phyloP scores from a whole-genome alignment of 2,797 vertebrate genomes.

The Carapus acus region DNA sequence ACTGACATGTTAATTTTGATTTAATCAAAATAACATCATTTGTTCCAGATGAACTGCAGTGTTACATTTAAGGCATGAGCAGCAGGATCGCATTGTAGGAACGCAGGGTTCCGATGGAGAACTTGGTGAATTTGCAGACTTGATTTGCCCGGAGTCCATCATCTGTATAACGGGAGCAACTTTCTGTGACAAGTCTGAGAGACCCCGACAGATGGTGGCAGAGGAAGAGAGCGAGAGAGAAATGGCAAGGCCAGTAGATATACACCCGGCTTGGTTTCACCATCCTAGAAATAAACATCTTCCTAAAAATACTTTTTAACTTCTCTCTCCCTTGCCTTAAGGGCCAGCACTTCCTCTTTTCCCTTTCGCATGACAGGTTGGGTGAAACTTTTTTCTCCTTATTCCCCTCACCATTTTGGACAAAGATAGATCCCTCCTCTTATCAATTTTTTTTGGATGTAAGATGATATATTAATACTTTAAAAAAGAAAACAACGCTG shows the following conservation, averaged over 20 bases:
- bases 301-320: slow-evolving; percentile 72
- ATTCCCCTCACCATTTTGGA: not conserved
- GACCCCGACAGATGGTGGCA: slow-evolving; percentile 14
- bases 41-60: slow-evolving; percentile 1
- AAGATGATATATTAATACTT: slow-evolving; percentile 25
- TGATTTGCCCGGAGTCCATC: slow-evolving; percentile 28
- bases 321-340: slow-evolving; percentile 10
- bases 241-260: slow-evolving; percentile 61
- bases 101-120: slow-evolving; percentile 5
- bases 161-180: slow-evolving; percentile 16
- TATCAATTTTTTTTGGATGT: slow-evolving; percentile 4
- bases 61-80: not conserved
- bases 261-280: slow-evolving; percentile 72
- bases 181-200: slow-evolving; percentile 61
- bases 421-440: not conserved
- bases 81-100: not conserved
- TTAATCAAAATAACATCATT: slow-evolving; percentile 1
- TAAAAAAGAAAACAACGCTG: slow-evolving; percentile 8
- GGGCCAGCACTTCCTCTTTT: slow-evolving; percentile 7
- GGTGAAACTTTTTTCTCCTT: not conserved
- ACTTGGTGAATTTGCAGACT: slow-evolving; percentile 31
- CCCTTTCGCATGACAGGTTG: not conserved
- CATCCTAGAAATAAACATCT: slow-evolving; percentile 74
- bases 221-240: slow-evolving; percentile 30
- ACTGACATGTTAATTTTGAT: not conserved